Base-by-base conservation (phyloP, 2,113 vertebrate genomes). In the Callipepla californica region DNA sequence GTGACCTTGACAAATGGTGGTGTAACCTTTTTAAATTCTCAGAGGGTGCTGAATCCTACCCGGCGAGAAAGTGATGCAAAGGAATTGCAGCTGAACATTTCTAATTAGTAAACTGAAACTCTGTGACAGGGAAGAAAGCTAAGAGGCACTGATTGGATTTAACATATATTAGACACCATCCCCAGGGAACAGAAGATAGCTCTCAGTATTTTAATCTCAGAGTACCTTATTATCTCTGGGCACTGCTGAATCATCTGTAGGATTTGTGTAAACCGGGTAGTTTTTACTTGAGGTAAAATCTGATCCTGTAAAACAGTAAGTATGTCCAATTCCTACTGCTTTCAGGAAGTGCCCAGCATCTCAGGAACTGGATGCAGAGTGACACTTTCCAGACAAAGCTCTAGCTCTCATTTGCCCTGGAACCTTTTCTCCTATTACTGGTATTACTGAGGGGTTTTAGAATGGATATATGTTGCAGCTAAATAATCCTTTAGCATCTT, bases 61-160 rank as follows among this genome's bases (percentile, higher is more conserved):
- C 69, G 73, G 16, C 74, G 68, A 93, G 75, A 93, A 91, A 95
- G 34, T 58, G 74, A 90, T 85, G 85, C 51, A 80, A 94, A 95
- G 87, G n/a, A 95, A 95, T 94, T 84, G 84, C 90, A 88, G 81
- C 85, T 89, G 88, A 94, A 91, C 74, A 82, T 90, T 94, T 94
- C 86, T 97, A 94, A 96, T 94, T 95, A 92, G 90, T 91, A 95
- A 93, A 91, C 79, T 87, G 92, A 95, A 95, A 92, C 70, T 70
- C 81, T 89, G 81, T 91, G 87, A 95, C 80, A 95, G 76, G 58
- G 72, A 84, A 87, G 84, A 92, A 94, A 80, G 76, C 85, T 95
- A 68, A 95, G 95, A 96, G 38, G 18, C 34, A 72, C 86, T 96
- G 94, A 93, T 92, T 87, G 15, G 80, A 94, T 94, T 95, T 92